phyloP scores from a whole-genome alignment of 2,888 invertebrate genomes.

The Microplitis deprimator region DNA sequence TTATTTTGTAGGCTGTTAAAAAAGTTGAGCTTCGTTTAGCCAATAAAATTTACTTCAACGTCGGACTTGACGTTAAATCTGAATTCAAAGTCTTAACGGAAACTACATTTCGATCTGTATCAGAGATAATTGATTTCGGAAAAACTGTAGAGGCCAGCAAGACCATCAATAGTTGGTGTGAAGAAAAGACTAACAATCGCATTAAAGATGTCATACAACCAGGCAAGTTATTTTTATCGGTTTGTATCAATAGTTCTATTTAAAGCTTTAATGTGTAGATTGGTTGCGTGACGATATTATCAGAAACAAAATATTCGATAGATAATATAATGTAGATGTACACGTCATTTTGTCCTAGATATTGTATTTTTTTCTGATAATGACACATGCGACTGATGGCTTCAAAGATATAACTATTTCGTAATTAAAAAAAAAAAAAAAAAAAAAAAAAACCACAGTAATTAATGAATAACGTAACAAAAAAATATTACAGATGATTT shows the following conservation, averaged over 20 bases:
- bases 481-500: constrained; percentile 71
- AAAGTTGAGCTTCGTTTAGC: constrained; percentile 79
- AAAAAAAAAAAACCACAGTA: background rate
- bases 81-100: constrained; percentile 75
- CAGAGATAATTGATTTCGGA: constrained; percentile 78
- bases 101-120: constrained; percentile 77
- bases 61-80: constrained; percentile 71
- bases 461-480: background rate
- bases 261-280: background rate
- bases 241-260: background rate
- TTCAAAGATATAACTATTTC: background rate
- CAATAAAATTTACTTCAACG: constrained; percentile 80
- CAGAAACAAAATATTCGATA: background rate
- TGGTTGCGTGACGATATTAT: background rate
- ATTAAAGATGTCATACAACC: constrained; percentile 83
- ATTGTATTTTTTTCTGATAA: background rate
- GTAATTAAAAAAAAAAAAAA: background rate
- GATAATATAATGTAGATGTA: background rate
- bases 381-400: background rate
- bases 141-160: constrained; percentile 69
- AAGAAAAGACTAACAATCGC: constrained; percentile 83
- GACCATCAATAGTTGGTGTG: constrained; percentile 86
- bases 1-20: constrained; percentile 62
- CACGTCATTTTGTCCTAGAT: background rate
- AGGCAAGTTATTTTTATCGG: constrained; percentile 59